Base-by-base conservation (phyloP, 2,113 vertebrate species). In the Semnornis frantzii region DNA sequence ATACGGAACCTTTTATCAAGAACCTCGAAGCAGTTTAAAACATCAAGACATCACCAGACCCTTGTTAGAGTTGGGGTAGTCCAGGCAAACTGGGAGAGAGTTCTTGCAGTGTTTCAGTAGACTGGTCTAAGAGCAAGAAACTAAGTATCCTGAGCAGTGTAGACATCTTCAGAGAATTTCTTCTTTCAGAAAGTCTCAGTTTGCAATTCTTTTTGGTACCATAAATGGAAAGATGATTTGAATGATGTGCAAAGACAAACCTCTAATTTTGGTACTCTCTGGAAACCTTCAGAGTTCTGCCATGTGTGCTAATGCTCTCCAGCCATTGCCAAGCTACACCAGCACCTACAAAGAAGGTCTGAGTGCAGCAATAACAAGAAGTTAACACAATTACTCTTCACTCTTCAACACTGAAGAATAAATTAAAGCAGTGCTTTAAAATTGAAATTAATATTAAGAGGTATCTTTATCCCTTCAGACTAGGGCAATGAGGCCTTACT, bases 351-450 rank as follows among this genome's bases (percentile, higher is more conserved):
- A 3, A 72, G 42, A 57, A 42, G 21, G 70, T 42, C 59, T 89
- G 60, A 76, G 74, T 24, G 30, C 33, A 79, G 16, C 5, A 68
- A 48, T 48, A 80, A 55, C 46, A 89, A 79, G 59, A 63, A 76
- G 12, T 15, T 50, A 90, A 2, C 10, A 5, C 16, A 81, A 76
- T 79, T 86, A 25, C 31, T 89, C 72, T 62, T 75, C 52, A 55
- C n/a, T 63, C 21, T 90, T 80, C 42, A 57, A 31, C 50, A 55
- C 10, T 33, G 66, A 63, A 89, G 44, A 90, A 65, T 23, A 7
- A 89, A 82, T 48, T 82, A 42, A 86, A 87, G 21, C 30, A 76
- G n/a, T 52, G 31, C 60, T 95, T 91, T 91, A 76, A 88, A 92
- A 87, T 7, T 42, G n/a, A 85, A 94, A 81, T 6, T 42, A 60